Base-by-base conservation (phyloP, 1,140 invertebrate genomes). In the Magallana gigas region DNA sequence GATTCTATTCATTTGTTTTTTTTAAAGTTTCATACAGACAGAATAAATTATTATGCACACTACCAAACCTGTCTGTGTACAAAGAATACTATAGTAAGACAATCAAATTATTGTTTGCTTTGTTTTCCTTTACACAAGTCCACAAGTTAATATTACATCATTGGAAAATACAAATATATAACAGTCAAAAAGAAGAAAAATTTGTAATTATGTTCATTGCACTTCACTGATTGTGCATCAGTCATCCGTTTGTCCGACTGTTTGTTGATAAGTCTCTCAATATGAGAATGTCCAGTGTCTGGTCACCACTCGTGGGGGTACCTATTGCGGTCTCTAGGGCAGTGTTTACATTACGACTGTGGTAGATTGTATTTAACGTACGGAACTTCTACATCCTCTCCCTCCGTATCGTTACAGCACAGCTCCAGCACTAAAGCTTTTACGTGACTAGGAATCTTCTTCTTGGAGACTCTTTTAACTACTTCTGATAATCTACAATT, bases 381-480 rank as follows among this genome's bases (percentile, higher is more conserved):
- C n/a, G n/a, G n/a, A n/a, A n/a, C n/a, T n/a, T n/a, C n/a, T n/a
- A n/a, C n/a, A n/a, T n/a, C n/a, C n/a, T n/a, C n/a, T n/a, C n/a
- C n/a, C n/a, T n/a, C n/a, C n/a, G n/a, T n/a, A n/a, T n/a, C n/a
- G n/a, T n/a, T n/a, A n/a, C n/a, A n/a, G n/a, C n/a, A n/a, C n/a
- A n/a, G n/a, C n/a, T n/a, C n/a, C n/a, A n/a, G n/a, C n/a, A n/a
- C n/a, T n/a, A n/a, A n/a, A n/a, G n/a, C n/a, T n/a, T n/a, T n/a
- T n/a, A n/a, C n/a, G n/a, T n/a, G n/a, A n/a, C n/a, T n/a, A n/a
- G n/a, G n/a, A n/a, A n/a, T n/a, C n/a, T n/a, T n/a, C n/a, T n/a
- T n/a, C n/a, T 99, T 99, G 0, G 98, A 99, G 0, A 99, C 98
- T 88, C 97, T 97, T 91, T 97, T 97, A 1, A 99, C 98, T 23